Evolutionary conservation across 2,797 vertebrate species (phyloP).

Genomic region (Brotula barbata): DNA sequence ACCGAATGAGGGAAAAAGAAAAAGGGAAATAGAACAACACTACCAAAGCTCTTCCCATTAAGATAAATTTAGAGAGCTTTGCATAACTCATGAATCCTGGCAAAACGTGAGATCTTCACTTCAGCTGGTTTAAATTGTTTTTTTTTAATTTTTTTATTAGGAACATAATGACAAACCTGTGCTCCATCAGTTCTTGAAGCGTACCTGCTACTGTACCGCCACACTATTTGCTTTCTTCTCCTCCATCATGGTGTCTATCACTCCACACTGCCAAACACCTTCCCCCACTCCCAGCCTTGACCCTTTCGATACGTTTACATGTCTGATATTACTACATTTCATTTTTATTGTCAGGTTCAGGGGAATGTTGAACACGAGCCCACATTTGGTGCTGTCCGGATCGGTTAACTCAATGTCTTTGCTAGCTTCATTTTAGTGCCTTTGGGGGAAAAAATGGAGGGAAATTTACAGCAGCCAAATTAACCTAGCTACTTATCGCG

Average conservation of each 20-base stretch:
- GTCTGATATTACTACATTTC: slow-evolving; percentile 47
- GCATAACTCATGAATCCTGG: slow-evolving; percentile 38
- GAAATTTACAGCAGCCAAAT: slow-evolving; percentile 70
- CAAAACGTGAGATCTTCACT: slow-evolving; percentile 8
- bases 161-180: slow-evolving; percentile 11
- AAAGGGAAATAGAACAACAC: slow-evolving; percentile 44
- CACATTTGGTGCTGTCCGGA: slow-evolving; percentile 46
- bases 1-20: slow-evolving; percentile 49
- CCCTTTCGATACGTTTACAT: slow-evolving; percentile 70
- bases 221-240: neutral
- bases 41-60: no score
- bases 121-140: slow-evolving; percentile 11
- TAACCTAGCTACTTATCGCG: slow-evolving; percentile 44
- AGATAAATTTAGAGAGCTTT: slow-evolving; percentile 27
- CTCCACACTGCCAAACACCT: slow-evolving; percentile 36
- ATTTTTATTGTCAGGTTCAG: slow-evolving; percentile 48
- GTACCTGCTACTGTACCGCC: no score
- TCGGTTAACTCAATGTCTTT: slow-evolving; percentile 19
- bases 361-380: slow-evolving; percentile 40
- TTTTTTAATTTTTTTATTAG: slow-evolving; percentile 15
- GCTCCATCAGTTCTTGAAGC: neutral
- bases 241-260: slow-evolving; percentile 25
- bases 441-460: slow-evolving; percentile 57
- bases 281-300: slow-evolving; percentile 29
- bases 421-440: slow-evolving; percentile 64